Percentiles rank a stretch among this genome's conserved stretches.
phyloP scores from a whole-genome alignment of 1,140 invertebrate species.

The Helicoverpa armigera region DNA sequence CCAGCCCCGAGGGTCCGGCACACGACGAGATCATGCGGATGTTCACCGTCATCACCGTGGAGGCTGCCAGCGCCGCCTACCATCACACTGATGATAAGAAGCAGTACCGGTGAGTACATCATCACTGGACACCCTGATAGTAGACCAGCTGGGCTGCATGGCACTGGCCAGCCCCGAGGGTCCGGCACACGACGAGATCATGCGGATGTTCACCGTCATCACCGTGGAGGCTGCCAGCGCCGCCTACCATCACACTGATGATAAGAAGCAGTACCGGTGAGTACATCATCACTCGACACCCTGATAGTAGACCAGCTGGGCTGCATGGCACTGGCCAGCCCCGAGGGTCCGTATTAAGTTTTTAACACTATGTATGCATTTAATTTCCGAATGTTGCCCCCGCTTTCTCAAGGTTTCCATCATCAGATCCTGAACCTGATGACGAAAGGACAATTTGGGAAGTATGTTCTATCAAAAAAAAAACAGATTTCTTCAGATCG shows the following conservation, averaged over 20 bases:
- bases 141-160: slow-evolving; percentile 99
- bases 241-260: slow-evolving; percentile 93
- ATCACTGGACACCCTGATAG: slow-evolving; percentile 96
- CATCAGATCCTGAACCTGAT: too few relatives aligned
- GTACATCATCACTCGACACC: slow-evolving; percentile 92
- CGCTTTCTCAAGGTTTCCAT: too few relatives aligned
- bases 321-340: slow-evolving; percentile 98
- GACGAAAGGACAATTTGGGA: too few relatives aligned
- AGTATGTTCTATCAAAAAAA: too few relatives aligned
- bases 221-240: slow-evolving; percentile 96
- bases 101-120: slow-evolving; percentile 91
- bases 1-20: slow-evolving; percentile 93
- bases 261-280: slow-evolving; percentile 92
- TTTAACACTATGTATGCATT: too few relatives aligned
- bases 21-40: slow-evolving; percentile 99
- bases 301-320: slow-evolving; percentile 99
- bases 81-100: slow-evolving; percentile 91
- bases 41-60: slow-evolving; percentile 98
- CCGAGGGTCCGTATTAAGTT: too few relatives aligned
- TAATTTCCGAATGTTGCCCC: too few relatives aligned
- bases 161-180: slow-evolving; percentile 96
- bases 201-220: slow-evolving; percentile 99
- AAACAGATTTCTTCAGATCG: too few relatives aligned
- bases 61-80: slow-evolving; percentile 96
- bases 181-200: slow-evolving; percentile 97